Percentiles rank a stretch among this genome's conserved stretches.
phyloP scores from a whole-genome alignment of 1,140 invertebrate genomes.

The Notospermus geniculatus region DNA sequence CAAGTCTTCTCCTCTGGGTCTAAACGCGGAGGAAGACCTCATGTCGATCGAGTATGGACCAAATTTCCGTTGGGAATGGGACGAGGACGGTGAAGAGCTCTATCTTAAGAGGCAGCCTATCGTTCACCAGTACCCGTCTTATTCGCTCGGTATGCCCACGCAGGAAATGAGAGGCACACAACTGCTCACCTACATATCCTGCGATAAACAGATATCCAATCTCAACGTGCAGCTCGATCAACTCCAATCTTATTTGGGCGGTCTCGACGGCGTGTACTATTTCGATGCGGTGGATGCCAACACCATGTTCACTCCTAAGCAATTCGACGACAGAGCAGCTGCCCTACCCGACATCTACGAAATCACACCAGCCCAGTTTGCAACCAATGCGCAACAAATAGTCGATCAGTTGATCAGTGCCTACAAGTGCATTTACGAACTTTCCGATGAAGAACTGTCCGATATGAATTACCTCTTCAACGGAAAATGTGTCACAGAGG shows the following conservation, averaged over 20 bases:
- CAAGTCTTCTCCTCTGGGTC: not conserved
- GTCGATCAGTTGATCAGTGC: slow-evolving; percentile 7
- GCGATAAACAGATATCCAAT: slow-evolving; percentile 4
- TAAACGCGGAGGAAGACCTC: not conserved
- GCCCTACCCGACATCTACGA: slow-evolving; percentile 1
- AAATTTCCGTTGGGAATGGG: slow-evolving; percentile 10
- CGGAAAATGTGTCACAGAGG: not conserved
- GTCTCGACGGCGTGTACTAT: not conserved
- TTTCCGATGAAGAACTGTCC: not conserved
- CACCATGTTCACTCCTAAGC: not conserved
- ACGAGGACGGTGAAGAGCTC: not conserved
- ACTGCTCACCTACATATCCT: slow-evolving; percentile 6
- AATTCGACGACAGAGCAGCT: not conserved
- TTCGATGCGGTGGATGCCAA: not conserved
- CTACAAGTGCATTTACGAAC: slow-evolving; percentile 4
- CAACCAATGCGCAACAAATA: slow-evolving; percentile 2
- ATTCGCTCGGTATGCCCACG: slow-evolving; percentile 6
- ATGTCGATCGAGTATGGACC: not conserved
- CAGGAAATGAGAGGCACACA: slow-evolving; percentile 7
- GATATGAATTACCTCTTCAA: slow-evolving; percentile 8
- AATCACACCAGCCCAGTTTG: slow-evolving; percentile 1
- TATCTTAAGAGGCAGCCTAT: slow-evolving; percentile 7
- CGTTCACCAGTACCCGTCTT: slow-evolving; percentile 8
- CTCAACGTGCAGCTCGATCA: not conserved
- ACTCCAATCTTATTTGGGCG: not conserved